These are phyloP conservation scores for Ceyx melanurus DNA, from an alignment of 2,113 vertebrate species.

Conservation along the genomic window DNA sequence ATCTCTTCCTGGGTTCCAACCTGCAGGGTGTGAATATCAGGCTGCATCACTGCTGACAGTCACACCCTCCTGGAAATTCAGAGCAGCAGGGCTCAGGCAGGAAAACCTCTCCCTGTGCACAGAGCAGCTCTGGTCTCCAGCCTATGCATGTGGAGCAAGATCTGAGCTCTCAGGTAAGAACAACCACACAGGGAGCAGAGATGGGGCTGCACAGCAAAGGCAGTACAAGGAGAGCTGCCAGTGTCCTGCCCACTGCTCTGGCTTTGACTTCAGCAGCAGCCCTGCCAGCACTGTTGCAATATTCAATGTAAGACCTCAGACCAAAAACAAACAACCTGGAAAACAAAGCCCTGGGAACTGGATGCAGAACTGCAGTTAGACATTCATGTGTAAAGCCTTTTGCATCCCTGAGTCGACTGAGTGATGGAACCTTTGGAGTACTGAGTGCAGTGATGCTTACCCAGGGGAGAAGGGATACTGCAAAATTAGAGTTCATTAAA, in stretches of 20 bases:
- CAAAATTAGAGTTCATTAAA: neutral
- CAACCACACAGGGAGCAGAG: neutral
- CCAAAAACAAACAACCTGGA: neutral
- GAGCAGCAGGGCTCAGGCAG: rapidly evolving
- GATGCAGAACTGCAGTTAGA: neutral
- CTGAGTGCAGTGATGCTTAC: neutral
- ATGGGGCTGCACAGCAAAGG: neutral
- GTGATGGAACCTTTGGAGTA: neutral
- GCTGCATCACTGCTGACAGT: neutral
- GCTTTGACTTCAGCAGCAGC: neutral
- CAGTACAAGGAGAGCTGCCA: neutral
- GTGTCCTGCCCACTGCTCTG: neutral
- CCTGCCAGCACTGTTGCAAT: neutral
- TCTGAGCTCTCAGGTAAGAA: neutral
- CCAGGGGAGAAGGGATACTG: neutral
- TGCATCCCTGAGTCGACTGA: neutral
- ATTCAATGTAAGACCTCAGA: rapidly evolving
- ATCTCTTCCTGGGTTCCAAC: neutral
- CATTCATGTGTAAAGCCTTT: neutral
- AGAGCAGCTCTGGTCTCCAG: neutral
- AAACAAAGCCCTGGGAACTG: neutral
- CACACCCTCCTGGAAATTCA: rapidly evolving
- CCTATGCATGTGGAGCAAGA: neutral
- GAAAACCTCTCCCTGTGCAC: neutral
- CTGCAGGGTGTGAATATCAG: neutral